Conservation (phyloP, 2,113 vertebrate genomes). For the Crotophaga sulcirostris region DNA sequence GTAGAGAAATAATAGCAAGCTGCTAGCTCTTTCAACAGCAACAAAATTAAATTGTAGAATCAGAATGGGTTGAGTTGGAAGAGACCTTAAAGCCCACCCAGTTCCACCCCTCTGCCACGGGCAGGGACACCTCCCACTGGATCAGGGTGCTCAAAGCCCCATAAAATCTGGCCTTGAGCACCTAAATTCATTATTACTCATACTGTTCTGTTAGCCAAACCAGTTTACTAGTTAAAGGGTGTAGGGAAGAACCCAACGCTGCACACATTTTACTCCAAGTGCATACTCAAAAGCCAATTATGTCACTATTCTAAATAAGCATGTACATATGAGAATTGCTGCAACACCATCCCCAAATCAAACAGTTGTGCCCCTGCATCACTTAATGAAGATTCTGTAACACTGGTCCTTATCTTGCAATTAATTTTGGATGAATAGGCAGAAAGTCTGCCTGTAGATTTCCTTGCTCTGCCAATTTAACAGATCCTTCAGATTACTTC, state of each 20-base stretch:
- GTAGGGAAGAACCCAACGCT: not conserved
- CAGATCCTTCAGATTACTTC: not conserved
- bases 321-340: fast-evolving
- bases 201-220: not conserved
- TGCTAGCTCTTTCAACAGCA: not conserved
- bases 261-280: not conserved
- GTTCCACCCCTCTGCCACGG: no score
- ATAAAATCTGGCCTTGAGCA: no score
- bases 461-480: not conserved
- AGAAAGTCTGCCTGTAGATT: not conserved
- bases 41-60: not conserved
- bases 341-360: not conserved
- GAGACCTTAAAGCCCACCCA: no score
- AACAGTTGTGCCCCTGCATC: fast-evolving
- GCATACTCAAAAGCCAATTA: not conserved
- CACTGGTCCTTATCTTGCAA: not conserved
- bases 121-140: no score
- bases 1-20: not conserved
- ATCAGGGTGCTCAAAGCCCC: no score
- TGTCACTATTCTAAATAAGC: not conserved
- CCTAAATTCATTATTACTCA: not conserved
- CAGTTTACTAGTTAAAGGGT: not conserved
- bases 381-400: not conserved
- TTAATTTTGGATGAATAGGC: not conserved
- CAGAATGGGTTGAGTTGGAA: no score